Percentiles rank a stretch among this genome's conserved stretches.
Conservation (phyloP, 1,140 invertebrate species). For the Calephelis virginiensis region DNA sequence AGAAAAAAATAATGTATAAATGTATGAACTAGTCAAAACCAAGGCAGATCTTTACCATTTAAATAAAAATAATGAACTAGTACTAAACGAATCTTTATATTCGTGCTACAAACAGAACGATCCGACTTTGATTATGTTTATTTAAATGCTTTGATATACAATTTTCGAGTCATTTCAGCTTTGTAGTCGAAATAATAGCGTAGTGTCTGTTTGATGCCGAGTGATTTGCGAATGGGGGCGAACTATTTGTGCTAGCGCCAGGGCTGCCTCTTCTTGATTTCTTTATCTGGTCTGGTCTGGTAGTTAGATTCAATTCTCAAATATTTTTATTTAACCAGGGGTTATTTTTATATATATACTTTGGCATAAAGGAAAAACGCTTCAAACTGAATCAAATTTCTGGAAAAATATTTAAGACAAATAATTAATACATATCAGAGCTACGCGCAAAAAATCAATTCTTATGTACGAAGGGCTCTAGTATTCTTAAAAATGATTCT, state of each 20-base stretch:
- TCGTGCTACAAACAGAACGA: slow-evolving; percentile 32
- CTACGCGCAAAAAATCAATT: too few relatives aligned
- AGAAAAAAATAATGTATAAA: too few relatives aligned
- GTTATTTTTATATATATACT: too few relatives aligned
- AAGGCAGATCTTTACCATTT: not conserved
- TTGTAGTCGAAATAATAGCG: slow-evolving; percentile 52
- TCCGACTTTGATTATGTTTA: slow-evolving; percentile 42
- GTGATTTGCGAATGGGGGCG: slow-evolving; percentile 35
- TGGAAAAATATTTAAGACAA: too few relatives aligned
- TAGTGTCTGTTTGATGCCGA: slow-evolving; percentile 39
- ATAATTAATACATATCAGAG: too few relatives aligned
- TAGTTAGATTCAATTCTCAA: not conserved
- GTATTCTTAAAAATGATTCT: too few relatives aligned
- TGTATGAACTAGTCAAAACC: too few relatives aligned
- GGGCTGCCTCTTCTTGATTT: slow-evolving; percentile 22
- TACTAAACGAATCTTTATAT: slow-evolving; percentile 29
- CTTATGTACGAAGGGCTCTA: too few relatives aligned
- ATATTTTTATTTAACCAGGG: too few relatives aligned
- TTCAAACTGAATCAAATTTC: too few relatives aligned
- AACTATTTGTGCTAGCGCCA: slow-evolving; percentile 23
- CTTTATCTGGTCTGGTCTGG: not conserved
- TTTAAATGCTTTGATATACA: slow-evolving; percentile 42
- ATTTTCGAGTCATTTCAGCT: slow-evolving; percentile 45
- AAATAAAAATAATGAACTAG: slow-evolving; percentile 2
- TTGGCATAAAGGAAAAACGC: too few relatives aligned